A percentile compares a stretch with the other conserved stretches of the same genome.
Conservation (phyloP, 1,140 invertebrate genomes). For the Sycophila sp. region DNA sequence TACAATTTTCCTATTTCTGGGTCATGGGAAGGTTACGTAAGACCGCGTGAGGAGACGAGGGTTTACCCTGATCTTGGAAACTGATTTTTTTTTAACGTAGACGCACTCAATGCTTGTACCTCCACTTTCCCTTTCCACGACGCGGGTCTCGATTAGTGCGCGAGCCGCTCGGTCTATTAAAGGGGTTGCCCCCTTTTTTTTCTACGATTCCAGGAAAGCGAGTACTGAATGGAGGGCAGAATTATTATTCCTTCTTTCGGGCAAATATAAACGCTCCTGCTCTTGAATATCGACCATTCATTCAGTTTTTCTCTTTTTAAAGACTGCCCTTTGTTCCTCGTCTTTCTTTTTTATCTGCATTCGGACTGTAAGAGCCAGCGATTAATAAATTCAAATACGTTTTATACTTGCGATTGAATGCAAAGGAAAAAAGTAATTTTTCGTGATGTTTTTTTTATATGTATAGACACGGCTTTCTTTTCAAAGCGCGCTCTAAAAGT, state of each 20-base stretch:
- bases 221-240: slow-evolving; percentile 3
- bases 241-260: slow-evolving; percentile 36
- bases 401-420: neutral
- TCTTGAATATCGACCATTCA: neutral
- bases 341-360: neutral
- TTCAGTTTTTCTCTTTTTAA: neutral
- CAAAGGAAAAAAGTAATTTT: too few species aligned
- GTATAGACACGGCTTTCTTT: too few species aligned
- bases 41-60: slow-evolving; percentile 21
- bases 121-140: slow-evolving; percentile 29
- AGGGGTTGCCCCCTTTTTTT: slow-evolving; percentile 45
- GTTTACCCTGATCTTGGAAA: slow-evolving; percentile 62
- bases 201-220: slow-evolving; percentile 15
- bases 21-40: slow-evolving; percentile 63
- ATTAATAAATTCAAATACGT: slow-evolving; percentile 22
- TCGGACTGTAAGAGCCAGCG: too few species aligned
- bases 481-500: too few species aligned
- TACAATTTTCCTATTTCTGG: slow-evolving; percentile 61
- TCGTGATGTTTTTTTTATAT: too few species aligned
- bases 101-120: slow-evolving; percentile 1
- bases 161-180: slow-evolving; percentile 33
- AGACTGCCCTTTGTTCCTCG: neutral
- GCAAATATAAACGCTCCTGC: neutral
- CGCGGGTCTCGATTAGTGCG: slow-evolving; percentile 45
- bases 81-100: slow-evolving; percentile 57